Conservation (phyloP, 1,140 invertebrate species). For the Eufriesea mexicana region DNA sequence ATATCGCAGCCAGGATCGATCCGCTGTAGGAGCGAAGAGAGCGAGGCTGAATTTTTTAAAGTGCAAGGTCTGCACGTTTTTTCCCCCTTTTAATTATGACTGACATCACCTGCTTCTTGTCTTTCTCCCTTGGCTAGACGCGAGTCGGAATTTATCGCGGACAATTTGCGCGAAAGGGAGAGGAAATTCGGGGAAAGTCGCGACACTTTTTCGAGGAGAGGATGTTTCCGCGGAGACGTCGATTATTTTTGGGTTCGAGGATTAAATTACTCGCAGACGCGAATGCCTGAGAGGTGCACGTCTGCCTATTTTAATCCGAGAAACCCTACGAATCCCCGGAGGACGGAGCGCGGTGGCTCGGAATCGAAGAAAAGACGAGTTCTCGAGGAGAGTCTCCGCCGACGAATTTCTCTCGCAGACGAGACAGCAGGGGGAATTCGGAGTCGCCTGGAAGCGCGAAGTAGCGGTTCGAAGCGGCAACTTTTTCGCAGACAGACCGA, state of each 20-base stretch:
- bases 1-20: not conserved
- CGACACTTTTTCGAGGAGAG: not conserved
- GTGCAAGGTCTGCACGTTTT: constrained; percentile 1
- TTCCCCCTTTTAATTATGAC: not conserved
- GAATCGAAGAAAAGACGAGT: constrained; percentile 1
- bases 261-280: not conserved
- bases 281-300: not conserved
- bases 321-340: not conserved
- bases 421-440: not conserved
- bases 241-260: not conserved
- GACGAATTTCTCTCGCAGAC: not conserved
- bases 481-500: constrained; percentile 48
- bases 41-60: constrained; percentile 12
- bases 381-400: no score
- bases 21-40: not conserved
- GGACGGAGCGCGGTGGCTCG: no score
- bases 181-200: no score
- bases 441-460: not conserved
- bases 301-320: not conserved
- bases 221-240: not conserved
- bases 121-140: not conserved
- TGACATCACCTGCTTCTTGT: not conserved
- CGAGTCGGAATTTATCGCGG: not conserved
- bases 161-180: not conserved
- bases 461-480: constrained; percentile 33